Evolutionary conservation across 2,113 vertebrate species (phyloP).

Genomic region (Rhineura floridana): DNA sequence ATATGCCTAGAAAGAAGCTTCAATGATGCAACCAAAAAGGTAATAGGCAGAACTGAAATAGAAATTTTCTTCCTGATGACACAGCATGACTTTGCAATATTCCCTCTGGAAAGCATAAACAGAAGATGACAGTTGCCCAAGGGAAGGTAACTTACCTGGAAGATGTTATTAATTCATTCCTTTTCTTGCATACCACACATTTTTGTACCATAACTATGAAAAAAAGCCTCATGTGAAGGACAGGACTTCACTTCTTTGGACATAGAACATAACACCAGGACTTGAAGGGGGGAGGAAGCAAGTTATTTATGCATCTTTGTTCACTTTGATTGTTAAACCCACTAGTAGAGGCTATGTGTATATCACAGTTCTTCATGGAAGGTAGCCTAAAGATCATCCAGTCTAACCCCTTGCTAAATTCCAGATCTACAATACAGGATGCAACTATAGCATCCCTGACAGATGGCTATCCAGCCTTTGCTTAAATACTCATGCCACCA

Average conservation of each 20-base stretch:
- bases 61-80: constrained; percentile 3
- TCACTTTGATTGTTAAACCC: not conserved
- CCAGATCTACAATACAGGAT: not conserved
- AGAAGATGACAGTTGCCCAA: not conserved
- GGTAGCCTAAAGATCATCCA: not conserved
- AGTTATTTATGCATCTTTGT: not conserved
- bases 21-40: not conserved
- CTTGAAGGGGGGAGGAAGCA: not conserved
- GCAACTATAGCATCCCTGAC: not conserved
- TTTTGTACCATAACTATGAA: not conserved
- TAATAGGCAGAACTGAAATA: not conserved
- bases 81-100: constrained; percentile 21
- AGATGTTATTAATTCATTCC: constrained; percentile 22
- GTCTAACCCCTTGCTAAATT: not conserved
- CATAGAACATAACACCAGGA: not conserved
- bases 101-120: constrained; percentile 18
- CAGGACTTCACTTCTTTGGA: not conserved
- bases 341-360: not conserved
- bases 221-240: not conserved
- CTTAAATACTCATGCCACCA: not conserved
- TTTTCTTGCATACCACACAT: constrained; percentile 20
- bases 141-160: constrained; percentile 5
- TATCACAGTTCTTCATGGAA: not conserved
- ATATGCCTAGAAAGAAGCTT: not conserved
- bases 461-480: too few relatives aligned